A percentile compares a stretch with the other conserved stretches of the same genome.
Conservation (phyloP, 2,888 invertebrate genomes). For the Pollenia angustigena region DNA sequence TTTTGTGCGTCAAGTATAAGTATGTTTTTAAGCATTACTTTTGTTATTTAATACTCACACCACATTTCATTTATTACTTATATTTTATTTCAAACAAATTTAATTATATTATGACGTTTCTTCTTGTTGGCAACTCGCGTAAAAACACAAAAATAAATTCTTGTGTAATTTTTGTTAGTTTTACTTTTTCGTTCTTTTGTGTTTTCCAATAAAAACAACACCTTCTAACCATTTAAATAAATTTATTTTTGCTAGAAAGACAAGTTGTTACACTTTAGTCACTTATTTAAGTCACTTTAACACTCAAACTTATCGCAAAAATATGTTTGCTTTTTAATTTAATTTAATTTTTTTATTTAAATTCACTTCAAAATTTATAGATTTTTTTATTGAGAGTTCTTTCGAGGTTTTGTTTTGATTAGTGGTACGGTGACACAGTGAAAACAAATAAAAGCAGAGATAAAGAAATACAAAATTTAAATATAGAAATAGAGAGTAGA, state of each 20-base stretch:
- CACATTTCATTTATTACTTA: conserved; percentile 59
- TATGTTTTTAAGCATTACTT: not conserved
- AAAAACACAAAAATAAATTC: conserved; percentile 18
- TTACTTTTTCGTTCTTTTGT: conserved; percentile 32
- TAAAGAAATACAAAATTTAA: conserved; percentile 35
- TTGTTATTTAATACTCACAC: conserved; percentile 46
- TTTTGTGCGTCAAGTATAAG: not conserved
- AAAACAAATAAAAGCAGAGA: conserved; percentile 35
- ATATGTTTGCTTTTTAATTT: not conserved
- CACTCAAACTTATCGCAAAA: not conserved
- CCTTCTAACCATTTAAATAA: not conserved
- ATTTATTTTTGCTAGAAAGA: too few relatives aligned
- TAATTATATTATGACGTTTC: not conserved
- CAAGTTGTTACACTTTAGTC: not conserved
- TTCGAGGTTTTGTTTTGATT: conserved; percentile 40
- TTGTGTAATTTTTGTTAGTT: conserved; percentile 48
- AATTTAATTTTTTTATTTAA: conserved; percentile 8
- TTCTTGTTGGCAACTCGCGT: conserved; percentile 4
- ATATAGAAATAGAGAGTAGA: not conserved
- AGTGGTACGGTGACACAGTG: conserved; percentile 51
- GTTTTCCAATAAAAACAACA: conserved; percentile 25
- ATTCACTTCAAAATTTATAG: too few relatives aligned
- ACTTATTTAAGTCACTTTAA: conserved; percentile 1
- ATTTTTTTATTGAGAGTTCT: conserved; percentile 21
- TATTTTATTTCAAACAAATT: not conserved